These are phyloP conservation scores for Micrastur ruficollis DNA, from an alignment of 2,797 vertebrate species.

Conservation along the genomic window DNA sequence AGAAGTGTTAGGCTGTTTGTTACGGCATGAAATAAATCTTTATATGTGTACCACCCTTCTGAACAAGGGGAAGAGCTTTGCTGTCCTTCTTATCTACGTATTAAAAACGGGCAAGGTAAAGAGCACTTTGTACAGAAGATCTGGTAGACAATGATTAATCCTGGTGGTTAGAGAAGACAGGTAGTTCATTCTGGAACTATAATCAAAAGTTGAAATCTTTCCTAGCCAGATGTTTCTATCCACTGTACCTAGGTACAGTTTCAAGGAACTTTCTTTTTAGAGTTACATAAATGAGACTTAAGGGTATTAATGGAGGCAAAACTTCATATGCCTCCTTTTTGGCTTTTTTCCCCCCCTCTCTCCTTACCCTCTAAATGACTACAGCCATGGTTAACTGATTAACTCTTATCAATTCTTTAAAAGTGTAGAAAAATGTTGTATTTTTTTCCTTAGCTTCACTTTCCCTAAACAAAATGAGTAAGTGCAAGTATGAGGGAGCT, in stretches of 20 bases:
- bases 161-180: not conserved
- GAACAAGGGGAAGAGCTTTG: not conserved
- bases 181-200: not conserved
- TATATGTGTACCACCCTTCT: not conserved
- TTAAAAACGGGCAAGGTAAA: not conserved
- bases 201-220: not conserved
- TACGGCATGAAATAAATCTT: not conserved
- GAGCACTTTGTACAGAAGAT: not conserved
- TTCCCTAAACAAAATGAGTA: not conserved
- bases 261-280: not conserved
- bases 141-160: not conserved
- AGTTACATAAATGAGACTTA: not conserved
- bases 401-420: not conserved
- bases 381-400: not conserved
- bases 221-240: not conserved
- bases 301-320: not conserved
- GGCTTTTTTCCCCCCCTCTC: not conserved
- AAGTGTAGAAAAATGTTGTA: not conserved
- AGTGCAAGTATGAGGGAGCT: not conserved
- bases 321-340: not conserved
- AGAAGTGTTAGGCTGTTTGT: not conserved
- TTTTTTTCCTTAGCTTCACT: not conserved
- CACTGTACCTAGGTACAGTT: not conserved
- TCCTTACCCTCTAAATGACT: not conserved
- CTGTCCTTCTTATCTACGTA: not conserved